Conservation (phyloP, 2,797 vertebrate species). For the Hapalemur alaotrensis region DNA sequence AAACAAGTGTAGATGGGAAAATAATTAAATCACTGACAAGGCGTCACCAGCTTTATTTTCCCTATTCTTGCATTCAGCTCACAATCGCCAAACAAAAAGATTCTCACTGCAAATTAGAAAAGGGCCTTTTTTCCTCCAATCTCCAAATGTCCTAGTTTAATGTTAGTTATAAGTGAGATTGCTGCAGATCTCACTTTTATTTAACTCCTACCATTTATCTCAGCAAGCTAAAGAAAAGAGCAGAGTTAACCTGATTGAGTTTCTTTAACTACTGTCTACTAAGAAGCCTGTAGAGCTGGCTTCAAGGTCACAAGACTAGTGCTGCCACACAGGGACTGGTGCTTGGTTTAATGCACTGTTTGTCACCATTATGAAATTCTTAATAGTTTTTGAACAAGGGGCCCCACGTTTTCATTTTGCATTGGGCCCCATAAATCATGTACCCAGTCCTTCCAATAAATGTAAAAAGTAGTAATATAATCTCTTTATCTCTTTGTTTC, state of each 20-base stretch:
- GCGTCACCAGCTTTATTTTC: conserved; percentile 31
- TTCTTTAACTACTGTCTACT: not conserved
- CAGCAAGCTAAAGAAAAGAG: not conserved
- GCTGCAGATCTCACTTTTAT: not conserved
- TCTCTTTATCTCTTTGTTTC: not conserved
- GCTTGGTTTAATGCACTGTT: not conserved
- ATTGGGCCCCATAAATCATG: not conserved
- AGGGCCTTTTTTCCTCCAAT: not conserved
- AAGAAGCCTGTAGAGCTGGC: not conserved
- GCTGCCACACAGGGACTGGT: too few relatives aligned
- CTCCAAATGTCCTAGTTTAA: not conserved
- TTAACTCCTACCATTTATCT: not conserved
- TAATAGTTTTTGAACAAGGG: not conserved
- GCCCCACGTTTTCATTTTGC: not conserved
- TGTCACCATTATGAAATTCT: not conserved
- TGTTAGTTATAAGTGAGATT: not conserved
- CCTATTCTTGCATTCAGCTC: conserved; percentile 3
- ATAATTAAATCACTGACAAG: conserved; percentile 81
- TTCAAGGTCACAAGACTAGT: not conserved
- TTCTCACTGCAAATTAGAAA: not conserved
- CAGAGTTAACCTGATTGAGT: not conserved
- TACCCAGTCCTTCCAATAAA: not conserved
- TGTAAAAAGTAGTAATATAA: not conserved
- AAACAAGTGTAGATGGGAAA: conserved; percentile 81
- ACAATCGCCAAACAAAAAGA: conserved; percentile 4